phyloP scores from a whole-genome alignment of 2,113 vertebrate genomes.

The Lasiurus cinereus region DNA sequence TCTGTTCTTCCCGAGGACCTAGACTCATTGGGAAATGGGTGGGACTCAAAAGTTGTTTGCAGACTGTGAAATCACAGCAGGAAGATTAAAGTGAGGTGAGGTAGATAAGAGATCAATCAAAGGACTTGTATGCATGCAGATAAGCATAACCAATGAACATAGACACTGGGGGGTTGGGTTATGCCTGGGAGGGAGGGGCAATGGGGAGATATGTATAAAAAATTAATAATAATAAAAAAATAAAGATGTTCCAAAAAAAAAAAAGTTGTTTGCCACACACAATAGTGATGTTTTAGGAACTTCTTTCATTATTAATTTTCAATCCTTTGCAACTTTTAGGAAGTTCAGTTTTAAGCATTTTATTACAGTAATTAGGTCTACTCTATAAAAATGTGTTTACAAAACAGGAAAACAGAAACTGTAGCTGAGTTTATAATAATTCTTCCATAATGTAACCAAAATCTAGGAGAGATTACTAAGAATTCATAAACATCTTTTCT shows the following conservation, averaged over 20 bases:
- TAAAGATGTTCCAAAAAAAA: no score
- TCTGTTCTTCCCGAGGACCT: constrained; percentile 18
- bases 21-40: neutral
- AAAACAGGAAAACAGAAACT: constrained; percentile 21
- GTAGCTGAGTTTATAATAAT: constrained; percentile 6
- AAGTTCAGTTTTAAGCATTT: constrained; percentile 5
- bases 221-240: no score
- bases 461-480: neutral
- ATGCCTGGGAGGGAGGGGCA: no score
- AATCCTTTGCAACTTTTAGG: constrained; percentile 45
- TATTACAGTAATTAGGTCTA: constrained; percentile 43
- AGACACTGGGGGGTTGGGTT: no score
- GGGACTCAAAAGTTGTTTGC: constrained; percentile 19
- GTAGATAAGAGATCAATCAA: no score
- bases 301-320: constrained; percentile 37
- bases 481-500: constrained; percentile 36
- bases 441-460: constrained; percentile 22
- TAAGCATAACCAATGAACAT: no score
- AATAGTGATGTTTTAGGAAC: neutral
- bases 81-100: no score
- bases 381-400: constrained; percentile 37
- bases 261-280: constrained; percentile 16
- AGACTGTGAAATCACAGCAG: no score
- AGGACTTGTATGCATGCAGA: no score
- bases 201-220: no score